Percentiles rank a stretch among this genome's conserved stretches.
phyloP scores from a whole-genome alignment of 2,888 invertebrate species.

The Polietes domitor region DNA sequence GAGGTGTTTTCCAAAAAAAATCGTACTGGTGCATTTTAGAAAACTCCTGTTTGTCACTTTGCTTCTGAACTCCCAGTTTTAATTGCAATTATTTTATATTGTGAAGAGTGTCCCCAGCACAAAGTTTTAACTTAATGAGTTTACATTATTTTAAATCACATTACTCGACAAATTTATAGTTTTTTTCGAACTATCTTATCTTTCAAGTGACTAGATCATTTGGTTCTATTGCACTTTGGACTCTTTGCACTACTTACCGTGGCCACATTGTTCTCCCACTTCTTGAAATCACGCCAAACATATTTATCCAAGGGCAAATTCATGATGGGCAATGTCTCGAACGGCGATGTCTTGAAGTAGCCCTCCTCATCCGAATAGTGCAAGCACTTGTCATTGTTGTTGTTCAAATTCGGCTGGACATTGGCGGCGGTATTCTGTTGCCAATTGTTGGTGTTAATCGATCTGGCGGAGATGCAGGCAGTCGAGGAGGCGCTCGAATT shows the following conservation, averaged over 20 bases:
- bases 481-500: constrained; percentile 35
- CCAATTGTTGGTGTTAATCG: constrained; percentile 71
- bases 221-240: no score
- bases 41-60: no score
- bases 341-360: constrained; percentile 81
- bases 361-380: constrained; percentile 76
- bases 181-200: no score
- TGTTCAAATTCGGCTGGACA: constrained; percentile 69
- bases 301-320: constrained; percentile 84
- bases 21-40: no score
- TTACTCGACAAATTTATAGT: no score
- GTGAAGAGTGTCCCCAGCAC: no score
- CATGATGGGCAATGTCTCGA: constrained; percentile 81
- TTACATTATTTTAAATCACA: no score
- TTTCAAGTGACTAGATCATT: no score
- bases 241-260: constrained; percentile 83
- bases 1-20: no score
- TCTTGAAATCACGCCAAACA: constrained; percentile 84
- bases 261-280: constrained; percentile 85
- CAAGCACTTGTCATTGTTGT: constrained; percentile 73
- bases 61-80: no score
- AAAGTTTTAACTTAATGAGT: no score
- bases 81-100: no score
- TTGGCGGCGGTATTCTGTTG: constrained; percentile 74
- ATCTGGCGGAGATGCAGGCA: constrained; percentile 32